Evolutionary conservation across 2,888 invertebrate species (phyloP), one percentile per base, ranked within the genome.

Genomic region (Thymelicus acteon): DNA sequence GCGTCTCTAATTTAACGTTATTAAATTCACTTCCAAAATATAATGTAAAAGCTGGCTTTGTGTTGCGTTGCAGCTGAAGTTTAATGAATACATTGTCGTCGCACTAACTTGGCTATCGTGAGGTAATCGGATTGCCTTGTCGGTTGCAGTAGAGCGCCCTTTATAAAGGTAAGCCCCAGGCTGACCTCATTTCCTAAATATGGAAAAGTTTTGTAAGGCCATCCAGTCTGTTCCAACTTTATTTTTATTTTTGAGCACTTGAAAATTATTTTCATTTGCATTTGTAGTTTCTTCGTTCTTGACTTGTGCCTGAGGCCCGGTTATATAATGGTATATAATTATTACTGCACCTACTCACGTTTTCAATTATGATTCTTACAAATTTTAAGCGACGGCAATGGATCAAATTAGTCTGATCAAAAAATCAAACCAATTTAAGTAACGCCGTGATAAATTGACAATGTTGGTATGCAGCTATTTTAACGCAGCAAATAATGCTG

Each of bases 111-210:
- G 79, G 81, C 78, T 82, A 82, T 82, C 82, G 73, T 82, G 77
- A 78, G 76, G 78, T 85, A 86, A 90, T 90, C 87, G 83, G 83
- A 81, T 87, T 86, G 85, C 85, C 87, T 89, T 85, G 84, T 81
- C 77, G 76, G 79, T 79, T 80, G 70, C 68, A 61, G 74, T 74
- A 77, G 70, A 70, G 60, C 65, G 80, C 80, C 82, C 82, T 84
- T 82, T 84, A 81, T 81, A 88, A 85, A 88, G 83, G 86, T 84
- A 80, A 86, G 82, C 81, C 81, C 81, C 81, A 77, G 77, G 80
- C 80, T 88, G 90, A 88, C 92, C 92, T 84, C 87, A 81, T 89
- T 92, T 82, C 80, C 90, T 87, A 87, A 87, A 91, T 92, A 92
- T 90, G 92, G 92, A 80, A 81, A 87, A 85, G 82, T 86, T 87